phyloP scores from a whole-genome alignment of 2,797 vertebrate genomes.

The Chanos chanos region DNA sequence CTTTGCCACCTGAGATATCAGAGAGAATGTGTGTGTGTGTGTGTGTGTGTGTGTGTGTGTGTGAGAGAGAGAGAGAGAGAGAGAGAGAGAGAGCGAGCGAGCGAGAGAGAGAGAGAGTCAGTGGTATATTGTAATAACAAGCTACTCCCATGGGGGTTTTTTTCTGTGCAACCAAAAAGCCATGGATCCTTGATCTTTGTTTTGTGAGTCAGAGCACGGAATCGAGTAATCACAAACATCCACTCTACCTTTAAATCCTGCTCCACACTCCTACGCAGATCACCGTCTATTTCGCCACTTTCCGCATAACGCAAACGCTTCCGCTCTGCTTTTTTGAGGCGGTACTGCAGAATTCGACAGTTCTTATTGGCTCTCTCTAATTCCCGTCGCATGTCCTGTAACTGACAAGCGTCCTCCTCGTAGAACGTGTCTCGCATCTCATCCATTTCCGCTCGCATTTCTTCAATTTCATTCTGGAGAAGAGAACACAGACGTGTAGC shows the following conservation, averaged over 20 bases:
- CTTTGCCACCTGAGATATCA: conserved; percentile 84
- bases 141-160: no score
- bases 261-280: conserved; percentile 92
- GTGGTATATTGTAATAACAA: no score
- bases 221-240: neutral
- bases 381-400: conserved; percentile 97
- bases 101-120: no score
- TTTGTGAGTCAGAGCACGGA: no score
- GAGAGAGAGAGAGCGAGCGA: no score
- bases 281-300: conserved; percentile 90
- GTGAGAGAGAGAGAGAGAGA: no score
- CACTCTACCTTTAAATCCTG: conserved; percentile 90
- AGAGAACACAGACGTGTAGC: neutral
- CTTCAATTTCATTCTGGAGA: conserved; percentile 88
- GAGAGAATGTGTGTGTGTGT: no score
- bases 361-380: conserved; percentile 98
- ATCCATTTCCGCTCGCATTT: conserved; percentile 97
- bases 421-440: conserved; percentile 98
- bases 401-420: conserved; percentile 95
- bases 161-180: no score
- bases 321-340: conserved; percentile 94
- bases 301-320: conserved; percentile 89
- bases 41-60: no score
- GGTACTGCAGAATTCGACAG: conserved; percentile 96
- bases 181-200: no score